Conservation (phyloP, 2,797 vertebrate species). For the Falco rusticolus region DNA sequence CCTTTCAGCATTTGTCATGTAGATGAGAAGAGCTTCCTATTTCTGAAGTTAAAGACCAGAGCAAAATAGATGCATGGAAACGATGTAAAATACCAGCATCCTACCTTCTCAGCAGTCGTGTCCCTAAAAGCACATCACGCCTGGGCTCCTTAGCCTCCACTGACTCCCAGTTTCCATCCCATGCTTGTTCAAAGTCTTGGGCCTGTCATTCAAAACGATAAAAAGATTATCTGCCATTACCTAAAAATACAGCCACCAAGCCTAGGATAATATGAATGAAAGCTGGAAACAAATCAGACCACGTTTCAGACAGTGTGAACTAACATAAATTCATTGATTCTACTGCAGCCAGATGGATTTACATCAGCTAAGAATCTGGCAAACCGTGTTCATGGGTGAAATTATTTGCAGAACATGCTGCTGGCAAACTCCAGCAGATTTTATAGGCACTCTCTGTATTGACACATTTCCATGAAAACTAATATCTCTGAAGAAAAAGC, state of each 20-base stretch:
- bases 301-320: slow-evolving; percentile 11
- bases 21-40: neutral
- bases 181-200: neutral
- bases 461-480: slow-evolving; percentile 32
- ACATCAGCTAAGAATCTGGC: slow-evolving; percentile 24
- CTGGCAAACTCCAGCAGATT: slow-evolving; percentile 29
- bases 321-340: slow-evolving; percentile 25
- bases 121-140: neutral
- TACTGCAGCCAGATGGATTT: slow-evolving; percentile 40
- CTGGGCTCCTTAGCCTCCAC: neutral
- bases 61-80: neutral
- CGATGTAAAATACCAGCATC: neutral
- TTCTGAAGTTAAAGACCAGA: neutral
- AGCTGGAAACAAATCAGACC: slow-evolving; percentile 16
- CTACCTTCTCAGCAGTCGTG: neutral
- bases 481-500: neutral
- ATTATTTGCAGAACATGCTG: slow-evolving; percentile 17
- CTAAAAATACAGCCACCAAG: neutral
- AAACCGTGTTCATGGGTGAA: slow-evolving; percentile 4
- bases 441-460: neutral
- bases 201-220: neutral
- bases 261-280: slow-evolving; percentile 17
- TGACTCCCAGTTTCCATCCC: neutral
- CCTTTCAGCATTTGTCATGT: neutral
- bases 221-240: neutral